Evolutionary conservation across 2,113 vertebrate species (phyloP), one percentile per base, ranked within the genome.

Genomic region (Syngnathus scovelli): DNA sequence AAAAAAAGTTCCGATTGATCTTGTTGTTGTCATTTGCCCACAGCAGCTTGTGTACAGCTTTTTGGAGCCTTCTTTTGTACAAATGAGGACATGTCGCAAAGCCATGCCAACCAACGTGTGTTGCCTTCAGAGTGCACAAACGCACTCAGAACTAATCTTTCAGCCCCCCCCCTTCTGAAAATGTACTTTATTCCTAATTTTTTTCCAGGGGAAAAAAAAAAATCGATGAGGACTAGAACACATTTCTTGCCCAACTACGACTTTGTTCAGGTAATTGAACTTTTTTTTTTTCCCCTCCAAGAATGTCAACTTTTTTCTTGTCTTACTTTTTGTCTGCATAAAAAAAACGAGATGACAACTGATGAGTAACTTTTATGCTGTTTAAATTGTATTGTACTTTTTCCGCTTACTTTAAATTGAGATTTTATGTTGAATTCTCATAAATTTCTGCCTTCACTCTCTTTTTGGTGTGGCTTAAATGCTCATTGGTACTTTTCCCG

Each of bases 41-140:
- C 68, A 77, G 52, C 0, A 27, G 83, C 79, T 86, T 80, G 66
- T 79, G 70, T 65, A 15, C 33, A 15, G 10, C 23, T 58, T 75
- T 82, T 79, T 16, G 79, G 82, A 82, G 65, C 69, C 59, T 66
- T 77, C 61, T 79, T 87, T 86, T 89, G 84, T 88, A 85, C 66
- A 79, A 81, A 85, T 66, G 78, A 64, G 72, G 23, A 55, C 23
- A 13, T 27, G 54, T 33, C 66, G 63, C 87, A 89, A 82, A 90
- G 89, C 89, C 86, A 89, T 87, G 87, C 80, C 87, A 71, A 87
- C 54, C 23, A 49, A 58, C 27, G 79, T 84, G 78, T 78, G 75
- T 88, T 90, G 87, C 89, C 90, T 90, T 90, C 80, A 78, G 86
- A 80, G 76, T 80, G 66, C 27, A 36, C 15, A 36, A 13, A 13